Percentiles rank a stretch among this genome's conserved stretches.
These are phyloP conservation scores for Lethenteron camtschaticum DNA, from an alignment of 2,113 vertebrate species.

Conservation along the genomic window DNA sequence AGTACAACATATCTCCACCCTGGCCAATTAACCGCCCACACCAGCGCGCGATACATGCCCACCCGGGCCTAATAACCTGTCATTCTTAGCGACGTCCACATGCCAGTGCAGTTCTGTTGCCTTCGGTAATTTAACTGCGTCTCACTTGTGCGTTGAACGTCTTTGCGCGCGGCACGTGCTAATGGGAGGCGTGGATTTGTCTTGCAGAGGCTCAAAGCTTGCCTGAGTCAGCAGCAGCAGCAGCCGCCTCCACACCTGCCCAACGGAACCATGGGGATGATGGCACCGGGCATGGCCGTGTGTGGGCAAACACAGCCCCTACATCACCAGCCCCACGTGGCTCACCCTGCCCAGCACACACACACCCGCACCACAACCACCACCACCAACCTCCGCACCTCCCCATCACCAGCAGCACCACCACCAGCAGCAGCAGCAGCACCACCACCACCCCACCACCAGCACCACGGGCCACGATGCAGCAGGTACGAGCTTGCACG, in stretches of 20 bases:
- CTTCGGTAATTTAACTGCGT: no score
- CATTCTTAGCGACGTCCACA: no score
- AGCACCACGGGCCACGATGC: background rate
- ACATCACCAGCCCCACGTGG: background rate
- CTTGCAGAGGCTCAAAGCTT: constrained; percentile 1
- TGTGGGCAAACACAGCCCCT: background rate
- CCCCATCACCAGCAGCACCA: constrained; percentile 3
- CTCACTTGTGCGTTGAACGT: no score
- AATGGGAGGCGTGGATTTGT: background rate
- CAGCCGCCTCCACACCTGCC: constrained; percentile 2
- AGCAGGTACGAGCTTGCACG: background rate
- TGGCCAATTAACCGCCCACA: no score
- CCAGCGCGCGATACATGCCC: no score
- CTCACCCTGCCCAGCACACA: background rate
- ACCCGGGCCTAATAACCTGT: no score
- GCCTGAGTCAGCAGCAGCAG: background rate
- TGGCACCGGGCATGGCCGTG: background rate
- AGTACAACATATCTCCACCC: no score
- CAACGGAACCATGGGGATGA: constrained; percentile 1
- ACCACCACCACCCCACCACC: background rate
- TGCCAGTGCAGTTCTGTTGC: no score
- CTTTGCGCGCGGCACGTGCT: no score
- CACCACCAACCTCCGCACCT: constrained; percentile 2
- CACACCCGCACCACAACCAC: background rate
- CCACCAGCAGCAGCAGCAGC: background rate